phyloP scores from a whole-genome alignment of 2,797 vertebrate species.

The Petrocephalus sullivani region DNA sequence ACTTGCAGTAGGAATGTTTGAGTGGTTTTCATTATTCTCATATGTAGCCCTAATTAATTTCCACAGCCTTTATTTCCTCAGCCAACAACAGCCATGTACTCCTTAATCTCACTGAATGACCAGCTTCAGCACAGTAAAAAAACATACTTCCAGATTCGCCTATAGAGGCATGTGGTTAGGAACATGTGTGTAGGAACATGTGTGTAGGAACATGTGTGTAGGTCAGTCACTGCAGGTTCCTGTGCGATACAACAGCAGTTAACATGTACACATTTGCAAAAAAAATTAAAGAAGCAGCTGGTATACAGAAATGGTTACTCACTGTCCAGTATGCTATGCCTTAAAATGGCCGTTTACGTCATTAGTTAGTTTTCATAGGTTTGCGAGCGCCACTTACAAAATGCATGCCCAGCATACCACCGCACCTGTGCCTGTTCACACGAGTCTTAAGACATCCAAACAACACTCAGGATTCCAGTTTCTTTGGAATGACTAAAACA shows the following conservation, averaged over 20 bases:
- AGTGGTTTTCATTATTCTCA: background rate
- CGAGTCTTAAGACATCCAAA: background rate
- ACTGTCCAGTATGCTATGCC: background rate
- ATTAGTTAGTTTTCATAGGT: background rate
- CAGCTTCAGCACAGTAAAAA: background rate
- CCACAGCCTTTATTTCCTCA: background rate
- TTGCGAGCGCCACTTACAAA: background rate
- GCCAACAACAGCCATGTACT: background rate
- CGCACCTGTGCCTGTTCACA: background rate
- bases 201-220: background rate
- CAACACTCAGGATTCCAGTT: background rate
- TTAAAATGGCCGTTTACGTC: background rate
- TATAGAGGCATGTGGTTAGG: background rate
- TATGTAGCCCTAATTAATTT: background rate
- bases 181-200: background rate
- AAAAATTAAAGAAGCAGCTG: background rate
- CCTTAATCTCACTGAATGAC: background rate
- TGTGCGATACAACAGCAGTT: background rate
- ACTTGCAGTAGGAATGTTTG: background rate
- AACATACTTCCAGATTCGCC: background rate
- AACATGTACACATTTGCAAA: background rate
- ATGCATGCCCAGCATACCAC: background rate
- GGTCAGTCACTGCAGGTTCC: background rate
- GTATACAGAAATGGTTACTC: background rate
- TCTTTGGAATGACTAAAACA: background rate